Percentiles rank a stretch among this genome's conserved stretches.
These are phyloP conservation scores for Sebastes melanostomus DNA, from an alignment of 2,797 vertebrate genomes.

Conservation along the genomic window DNA sequence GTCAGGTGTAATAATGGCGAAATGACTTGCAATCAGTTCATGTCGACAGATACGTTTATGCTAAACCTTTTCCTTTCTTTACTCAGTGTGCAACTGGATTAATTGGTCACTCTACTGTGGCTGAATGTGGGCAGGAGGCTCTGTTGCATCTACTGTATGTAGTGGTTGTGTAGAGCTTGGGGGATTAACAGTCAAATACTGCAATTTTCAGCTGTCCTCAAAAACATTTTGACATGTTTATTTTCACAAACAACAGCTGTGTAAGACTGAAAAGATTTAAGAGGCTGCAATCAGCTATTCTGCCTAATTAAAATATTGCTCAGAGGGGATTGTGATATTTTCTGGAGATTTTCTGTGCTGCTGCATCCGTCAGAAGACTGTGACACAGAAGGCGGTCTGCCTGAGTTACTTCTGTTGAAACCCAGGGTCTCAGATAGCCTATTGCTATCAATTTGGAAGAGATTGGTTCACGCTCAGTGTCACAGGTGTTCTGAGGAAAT, in stretches of 20 bases:
- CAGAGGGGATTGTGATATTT: neutral
- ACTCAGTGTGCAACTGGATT: neutral
- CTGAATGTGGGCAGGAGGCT: neutral
- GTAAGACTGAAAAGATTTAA: neutral
- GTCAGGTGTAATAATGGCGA: neutral
- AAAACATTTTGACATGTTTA: neutral
- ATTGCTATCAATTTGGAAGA: neutral
- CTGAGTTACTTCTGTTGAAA: neutral
- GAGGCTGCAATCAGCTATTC: neutral
- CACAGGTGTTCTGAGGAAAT: slow-evolving; percentile 1
- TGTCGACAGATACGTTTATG: neutral
- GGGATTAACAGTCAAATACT: neutral
- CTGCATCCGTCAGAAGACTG: neutral
- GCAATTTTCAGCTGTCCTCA: neutral
- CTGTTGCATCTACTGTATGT: neutral
- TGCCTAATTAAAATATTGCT: neutral
- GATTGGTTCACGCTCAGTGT: neutral
- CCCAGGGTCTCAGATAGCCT: neutral
- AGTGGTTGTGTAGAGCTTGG: neutral
- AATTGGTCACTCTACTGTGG: neutral
- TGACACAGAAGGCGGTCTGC: neutral
- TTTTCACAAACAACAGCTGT: neutral
- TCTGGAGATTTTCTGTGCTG: neutral
- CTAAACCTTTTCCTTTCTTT: neutral
- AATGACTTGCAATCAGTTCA: neutral